These are phyloP conservation scores for Acanthopagrus latus DNA, from an alignment of 2,797 vertebrate genomes.

Conservation along the genomic window DNA sequence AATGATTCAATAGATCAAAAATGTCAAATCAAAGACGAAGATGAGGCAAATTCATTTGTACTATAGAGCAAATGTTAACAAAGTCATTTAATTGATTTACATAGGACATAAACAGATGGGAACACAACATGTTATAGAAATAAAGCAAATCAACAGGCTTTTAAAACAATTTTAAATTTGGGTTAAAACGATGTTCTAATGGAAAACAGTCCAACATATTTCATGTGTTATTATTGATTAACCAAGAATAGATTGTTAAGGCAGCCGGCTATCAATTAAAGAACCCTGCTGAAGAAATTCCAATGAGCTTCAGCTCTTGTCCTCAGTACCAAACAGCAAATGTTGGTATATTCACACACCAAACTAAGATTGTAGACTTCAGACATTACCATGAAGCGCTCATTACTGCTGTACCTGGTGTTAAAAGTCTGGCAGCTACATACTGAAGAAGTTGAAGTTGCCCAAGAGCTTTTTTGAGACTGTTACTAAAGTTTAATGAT, in stretches of 20 bases:
- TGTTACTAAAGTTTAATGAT: neutral
- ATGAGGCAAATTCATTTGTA: neutral
- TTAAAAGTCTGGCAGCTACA: neutral
- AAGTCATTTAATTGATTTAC: neutral
- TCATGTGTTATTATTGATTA: no score
- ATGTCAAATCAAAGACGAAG: neutral
- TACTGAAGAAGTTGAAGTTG: neutral
- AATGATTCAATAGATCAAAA: neutral
- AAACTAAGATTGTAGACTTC: no score
- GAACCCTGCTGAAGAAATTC: neutral
- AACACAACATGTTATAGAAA: neutral
- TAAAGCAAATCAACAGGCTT: neutral
- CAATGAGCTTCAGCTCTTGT: no score
- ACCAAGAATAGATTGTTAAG: no score
- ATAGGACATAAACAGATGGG: no score
- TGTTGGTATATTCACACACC: neutral
- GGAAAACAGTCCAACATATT: no score
- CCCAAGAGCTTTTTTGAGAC: neutral
- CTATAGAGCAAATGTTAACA: neutral
- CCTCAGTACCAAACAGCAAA: neutral
- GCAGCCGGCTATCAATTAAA: no score
- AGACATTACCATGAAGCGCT: neutral
- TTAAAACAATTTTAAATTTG: no score
- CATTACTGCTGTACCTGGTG: neutral
- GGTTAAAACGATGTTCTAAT: no score